phyloP scores from a whole-genome alignment of 2,888 invertebrate genomes.

The Oxystoma pomonae region DNA sequence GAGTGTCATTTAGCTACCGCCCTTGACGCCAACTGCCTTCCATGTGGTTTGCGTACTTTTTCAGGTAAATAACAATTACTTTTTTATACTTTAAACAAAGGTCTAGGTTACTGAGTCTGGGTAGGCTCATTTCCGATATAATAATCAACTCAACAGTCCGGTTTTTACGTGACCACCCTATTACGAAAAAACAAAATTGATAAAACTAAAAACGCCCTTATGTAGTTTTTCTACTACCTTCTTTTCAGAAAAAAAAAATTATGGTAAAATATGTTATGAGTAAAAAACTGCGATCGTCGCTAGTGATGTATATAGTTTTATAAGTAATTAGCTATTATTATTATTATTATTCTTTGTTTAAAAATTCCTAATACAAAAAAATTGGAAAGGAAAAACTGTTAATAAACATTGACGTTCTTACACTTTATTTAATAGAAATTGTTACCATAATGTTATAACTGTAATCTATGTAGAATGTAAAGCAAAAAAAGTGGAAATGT shows the following conservation, averaged over 20 bases:
- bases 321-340: constrained; percentile 38
- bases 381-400: not conserved
- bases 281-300: not conserved
- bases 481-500: constrained; percentile 36
- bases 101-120: too few relatives aligned
- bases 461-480: constrained; percentile 37
- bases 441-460: constrained; percentile 43
- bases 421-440: constrained; percentile 40
- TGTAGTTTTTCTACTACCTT: not conserved
- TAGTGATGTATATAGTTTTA: constrained; percentile 41
- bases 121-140: too few relatives aligned
- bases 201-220: too few relatives aligned
- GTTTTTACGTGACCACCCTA: too few relatives aligned
- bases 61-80: too few relatives aligned
- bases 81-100: too few relatives aligned
- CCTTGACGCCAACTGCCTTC: too few relatives aligned
- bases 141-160: too few relatives aligned
- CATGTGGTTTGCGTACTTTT: too few relatives aligned
- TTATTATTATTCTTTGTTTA: constrained; percentile 23
- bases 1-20: too few relatives aligned
- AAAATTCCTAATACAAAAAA: not conserved
- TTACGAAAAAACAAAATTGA: too few relatives aligned
- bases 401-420: constrained; percentile 35
- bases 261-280: constrained; percentile 28
- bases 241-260: constrained; percentile 27